Conservation (phyloP, 2,888 invertebrate species). For the Eupeodes latifasciatus region DNA sequence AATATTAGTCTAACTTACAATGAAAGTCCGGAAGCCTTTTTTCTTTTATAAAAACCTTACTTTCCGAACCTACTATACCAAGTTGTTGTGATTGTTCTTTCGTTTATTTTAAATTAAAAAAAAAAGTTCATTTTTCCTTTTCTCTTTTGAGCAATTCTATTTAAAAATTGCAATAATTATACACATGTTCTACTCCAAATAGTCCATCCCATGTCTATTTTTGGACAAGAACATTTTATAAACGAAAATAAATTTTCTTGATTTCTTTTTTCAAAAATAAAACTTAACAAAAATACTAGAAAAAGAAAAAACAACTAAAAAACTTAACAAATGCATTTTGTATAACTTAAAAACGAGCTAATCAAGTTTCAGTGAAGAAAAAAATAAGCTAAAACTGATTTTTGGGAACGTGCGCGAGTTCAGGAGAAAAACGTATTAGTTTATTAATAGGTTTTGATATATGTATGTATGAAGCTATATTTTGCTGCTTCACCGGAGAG, state of each 20-base stretch:
- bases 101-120: not conserved
- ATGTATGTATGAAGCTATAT: not conserved
- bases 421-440: conserved; percentile 3
- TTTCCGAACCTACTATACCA: not conserved
- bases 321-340: conserved; percentile 25
- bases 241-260: conserved; percentile 10
- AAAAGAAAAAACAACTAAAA: not conserved
- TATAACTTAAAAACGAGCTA: conserved; percentile 20
- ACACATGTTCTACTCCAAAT: conserved; percentile 45
- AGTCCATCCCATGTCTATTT: conserved; percentile 40
- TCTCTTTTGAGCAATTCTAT: not conserved
- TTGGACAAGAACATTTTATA: conserved; percentile 17
- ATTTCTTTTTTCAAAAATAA: conserved; percentile 3
- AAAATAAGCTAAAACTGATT: conserved; percentile 1
- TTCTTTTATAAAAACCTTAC: not conserved
- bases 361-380: conserved; percentile 49
- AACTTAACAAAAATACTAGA: not conserved
- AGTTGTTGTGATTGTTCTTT: not conserved
- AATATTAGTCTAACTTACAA: too few species aligned
- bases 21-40: too few species aligned
- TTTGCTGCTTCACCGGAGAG: not conserved
- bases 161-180: conserved; percentile 26
- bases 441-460: conserved; percentile 35
- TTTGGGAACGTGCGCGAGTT: not conserved
- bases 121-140: not conserved